Base-by-base conservation (phyloP, 2,888 invertebrate genomes). In the Eudemis profundana region DNA sequence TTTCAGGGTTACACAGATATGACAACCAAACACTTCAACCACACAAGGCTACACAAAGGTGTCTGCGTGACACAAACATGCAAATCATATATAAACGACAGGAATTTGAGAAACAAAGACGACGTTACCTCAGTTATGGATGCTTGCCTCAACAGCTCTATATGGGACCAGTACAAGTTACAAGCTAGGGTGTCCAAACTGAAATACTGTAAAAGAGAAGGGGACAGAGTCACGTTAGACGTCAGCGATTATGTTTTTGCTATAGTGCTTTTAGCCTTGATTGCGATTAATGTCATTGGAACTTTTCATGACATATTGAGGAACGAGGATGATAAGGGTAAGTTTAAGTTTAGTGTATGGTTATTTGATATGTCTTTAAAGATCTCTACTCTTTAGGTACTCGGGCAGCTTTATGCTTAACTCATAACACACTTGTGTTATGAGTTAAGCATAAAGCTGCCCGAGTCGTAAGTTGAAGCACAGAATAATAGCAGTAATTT, bases 81-180 rank as follows among this genome's bases (percentile, higher is more conserved):
- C 27, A 23, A 59, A 3, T 40, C 17, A 1, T 67, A 38, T 38
- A 42, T 61, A 4, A 42, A 44, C 17, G 46, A 51, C 17, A 29
- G 42, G 8, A 10, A 36, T 2, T 15, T 65, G 38, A 27, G 27
- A 1, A 12, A 47, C 27, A 12, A 19, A 7, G 14, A 10, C 1
- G 60, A 66, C 33, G 46, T 56, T 8, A 33, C 15, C 4, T 5
- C 27, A 4, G 44, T 29, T 19, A 19, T 69, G 8, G 57, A 67
- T 15, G 61, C 47, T 1, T 70, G 69, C 61, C 49, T 67, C 3
- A 70, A 70, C 38, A 53, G 56, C 4, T 54, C 66, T 12, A 29
- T 68, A 2, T 68, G 68, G 68, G 50, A 49, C 8, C 54, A 59
- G 8, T 61, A 66, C 21, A 12, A 44, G 10, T n/a, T 68, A 29